phyloP scores from a whole-genome alignment of 2,113 vertebrate species.

The Odontesthes bonariensis region DNA sequence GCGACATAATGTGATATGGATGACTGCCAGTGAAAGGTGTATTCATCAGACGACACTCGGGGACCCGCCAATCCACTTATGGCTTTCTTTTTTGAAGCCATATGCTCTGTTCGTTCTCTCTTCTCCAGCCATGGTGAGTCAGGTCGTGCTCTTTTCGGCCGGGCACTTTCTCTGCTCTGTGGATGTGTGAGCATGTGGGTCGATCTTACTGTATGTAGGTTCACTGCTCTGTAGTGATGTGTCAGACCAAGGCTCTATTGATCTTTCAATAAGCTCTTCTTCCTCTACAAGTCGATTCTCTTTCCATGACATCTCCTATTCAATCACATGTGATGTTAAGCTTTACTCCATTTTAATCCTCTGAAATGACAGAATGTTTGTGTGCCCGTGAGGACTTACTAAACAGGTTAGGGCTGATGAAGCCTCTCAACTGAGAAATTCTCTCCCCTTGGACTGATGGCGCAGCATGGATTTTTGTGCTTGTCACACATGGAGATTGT shows the following conservation, averaged over 20 bases:
- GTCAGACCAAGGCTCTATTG: slow-evolving; percentile 16
- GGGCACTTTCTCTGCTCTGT: background rate
- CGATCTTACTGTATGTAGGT: background rate
- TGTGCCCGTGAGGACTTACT: background rate
- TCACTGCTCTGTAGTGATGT: background rate
- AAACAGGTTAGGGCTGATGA: slow-evolving; percentile 22
- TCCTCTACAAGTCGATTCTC: slow-evolving; percentile 23
- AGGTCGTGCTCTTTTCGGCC: background rate
- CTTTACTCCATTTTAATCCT: slow-evolving; percentile 8
- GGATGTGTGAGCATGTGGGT: background rate
- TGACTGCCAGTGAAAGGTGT: slow-evolving; percentile 2
- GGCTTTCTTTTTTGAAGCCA: slow-evolving; percentile 77
- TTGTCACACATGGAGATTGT: slow-evolving; percentile 35
- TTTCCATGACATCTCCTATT: slow-evolving; percentile 10
- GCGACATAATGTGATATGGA: slow-evolving; percentile 3
- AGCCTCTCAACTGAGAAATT: slow-evolving; percentile 19
- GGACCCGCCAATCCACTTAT: slow-evolving; percentile 30
- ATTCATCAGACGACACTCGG: slow-evolving; percentile 5
- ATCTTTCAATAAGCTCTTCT: slow-evolving; percentile 37
- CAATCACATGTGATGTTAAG: slow-evolving; percentile 25
- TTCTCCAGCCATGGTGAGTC: slow-evolving; percentile 62
- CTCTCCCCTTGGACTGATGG: slow-evolving; percentile 19
- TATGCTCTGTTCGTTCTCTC: slow-evolving; percentile 68
- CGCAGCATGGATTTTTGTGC: slow-evolving; percentile 58
- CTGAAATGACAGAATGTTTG: background rate